A percentile compares a stretch with the other conserved stretches of the same genome.
Evolutionary conservation across 2,888 invertebrate species (phyloP).

Genomic region (Cryptosula pallasiana): DNA sequence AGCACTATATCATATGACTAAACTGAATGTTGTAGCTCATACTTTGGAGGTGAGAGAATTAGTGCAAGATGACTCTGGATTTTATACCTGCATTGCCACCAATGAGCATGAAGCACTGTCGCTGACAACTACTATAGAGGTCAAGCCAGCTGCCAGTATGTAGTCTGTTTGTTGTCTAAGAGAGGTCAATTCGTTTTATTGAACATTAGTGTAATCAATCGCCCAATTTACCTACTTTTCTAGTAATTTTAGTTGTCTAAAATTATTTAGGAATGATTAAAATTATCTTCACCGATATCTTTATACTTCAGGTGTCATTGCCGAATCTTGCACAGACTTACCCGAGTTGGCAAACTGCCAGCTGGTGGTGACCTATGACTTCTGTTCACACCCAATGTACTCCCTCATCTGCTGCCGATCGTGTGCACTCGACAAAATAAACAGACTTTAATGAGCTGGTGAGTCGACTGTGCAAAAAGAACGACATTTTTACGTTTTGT

Average conservation of each 20-base stretch:
- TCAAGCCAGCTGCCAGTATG: not conserved
- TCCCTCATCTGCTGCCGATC: conserved; percentile 86
- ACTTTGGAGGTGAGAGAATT: not conserved
- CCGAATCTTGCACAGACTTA: conserved; percentile 78
- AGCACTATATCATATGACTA: too few relatives aligned
- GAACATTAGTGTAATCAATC: too few relatives aligned
- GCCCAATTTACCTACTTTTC: too few relatives aligned
- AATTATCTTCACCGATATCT: too few relatives aligned
- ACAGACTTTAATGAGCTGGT: not conserved
- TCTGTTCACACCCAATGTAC: conserved; percentile 73
- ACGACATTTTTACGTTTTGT: too few relatives aligned
- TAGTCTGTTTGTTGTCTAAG: not conserved
- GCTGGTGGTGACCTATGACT: conserved; percentile 76
- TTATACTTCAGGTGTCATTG: conserved; percentile 62
- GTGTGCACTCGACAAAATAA: conserved; percentile 55
- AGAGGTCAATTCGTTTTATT: too few relatives aligned
- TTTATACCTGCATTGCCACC: conserved; percentile 15
- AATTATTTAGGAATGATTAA: too few relatives aligned
- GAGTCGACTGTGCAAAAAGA: too few relatives aligned
- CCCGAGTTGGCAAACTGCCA: conserved; percentile 82
- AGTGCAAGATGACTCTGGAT: not conserved
- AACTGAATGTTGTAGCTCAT: conserved; percentile 6
- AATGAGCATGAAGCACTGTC: conserved; percentile 13
- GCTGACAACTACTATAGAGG: conserved; percentile 15
- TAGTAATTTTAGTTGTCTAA: too few relatives aligned